Evolutionary conservation across 2,113 vertebrate species (phyloP).

Genomic region (Carassius gibelio): DNA sequence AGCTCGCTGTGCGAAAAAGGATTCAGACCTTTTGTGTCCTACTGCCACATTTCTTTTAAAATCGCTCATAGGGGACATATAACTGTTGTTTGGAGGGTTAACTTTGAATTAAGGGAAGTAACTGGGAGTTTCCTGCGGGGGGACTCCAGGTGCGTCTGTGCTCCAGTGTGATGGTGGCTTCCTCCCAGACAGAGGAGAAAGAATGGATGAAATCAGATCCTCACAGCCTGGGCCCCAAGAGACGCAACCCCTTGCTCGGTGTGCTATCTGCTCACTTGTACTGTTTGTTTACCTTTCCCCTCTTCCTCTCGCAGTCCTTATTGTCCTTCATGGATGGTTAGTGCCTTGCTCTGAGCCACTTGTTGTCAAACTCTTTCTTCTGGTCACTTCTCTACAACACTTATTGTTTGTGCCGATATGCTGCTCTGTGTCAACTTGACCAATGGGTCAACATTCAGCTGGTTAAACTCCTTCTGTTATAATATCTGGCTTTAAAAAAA

Average conservation of each 20-base stretch:
- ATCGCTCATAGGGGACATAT: conserved; percentile 56
- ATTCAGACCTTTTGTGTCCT: conserved; percentile 19
- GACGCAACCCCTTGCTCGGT: conserved; percentile 57
- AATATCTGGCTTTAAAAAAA: not conserved
- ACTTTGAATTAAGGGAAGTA: conserved; percentile 69
- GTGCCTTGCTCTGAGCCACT: conserved; percentile 18
- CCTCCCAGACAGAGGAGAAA: conserved; percentile 71
- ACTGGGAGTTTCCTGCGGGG: conserved; percentile 73
- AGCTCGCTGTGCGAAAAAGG: not conserved
- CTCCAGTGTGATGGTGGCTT: conserved; percentile 70
- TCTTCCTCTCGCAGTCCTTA: conserved; percentile 40
- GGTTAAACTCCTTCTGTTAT: not conserved
- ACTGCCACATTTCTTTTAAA: conserved; percentile 14
- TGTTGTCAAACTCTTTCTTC: conserved; percentile 3
- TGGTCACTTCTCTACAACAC: not conserved
- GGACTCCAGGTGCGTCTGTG: conserved; percentile 71
- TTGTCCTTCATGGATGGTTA: conserved; percentile 38
- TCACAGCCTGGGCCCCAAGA: conserved; percentile 60
- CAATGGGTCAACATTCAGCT: not conserved
- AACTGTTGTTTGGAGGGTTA: conserved; percentile 65
- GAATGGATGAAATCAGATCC: conserved; percentile 74
- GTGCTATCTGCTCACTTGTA: conserved; percentile 38
- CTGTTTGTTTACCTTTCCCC: conserved; percentile 56
- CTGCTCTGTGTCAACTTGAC: not conserved
- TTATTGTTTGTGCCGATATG: not conserved